A percentile compares a stretch with the other conserved stretches of the same genome.
Evolutionary conservation across 1,140 invertebrate species (phyloP).

Genomic region (Archegozetes longisetosus): DNA sequence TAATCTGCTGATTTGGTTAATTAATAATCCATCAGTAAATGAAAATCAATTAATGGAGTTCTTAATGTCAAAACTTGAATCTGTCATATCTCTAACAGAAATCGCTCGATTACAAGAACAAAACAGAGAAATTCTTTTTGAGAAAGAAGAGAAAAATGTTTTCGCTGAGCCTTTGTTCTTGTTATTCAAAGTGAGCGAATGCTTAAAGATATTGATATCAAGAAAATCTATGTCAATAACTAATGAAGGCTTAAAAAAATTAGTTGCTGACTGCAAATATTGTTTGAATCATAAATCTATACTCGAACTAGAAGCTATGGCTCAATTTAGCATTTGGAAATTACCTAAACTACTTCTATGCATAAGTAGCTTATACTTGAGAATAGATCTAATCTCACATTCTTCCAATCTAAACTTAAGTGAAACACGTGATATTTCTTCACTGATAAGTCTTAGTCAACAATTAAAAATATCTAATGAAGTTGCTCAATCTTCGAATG

Average conservation of each 20-base stretch:
- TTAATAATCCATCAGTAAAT: neutral
- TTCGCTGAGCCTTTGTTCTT: constrained; percentile 5
- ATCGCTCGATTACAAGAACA: neutral
- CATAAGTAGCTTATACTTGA: neutral
- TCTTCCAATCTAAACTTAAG: too few species aligned
- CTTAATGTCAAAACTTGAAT: neutral
- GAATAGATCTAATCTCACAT: too few species aligned
- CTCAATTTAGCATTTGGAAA: neutral
- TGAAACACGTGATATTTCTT: too few species aligned
- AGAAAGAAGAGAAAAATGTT: constrained; percentile 12
- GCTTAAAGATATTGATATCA: neutral
- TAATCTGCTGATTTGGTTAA: neutral
- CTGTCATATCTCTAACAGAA: neutral
- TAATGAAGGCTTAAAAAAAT: neutral
- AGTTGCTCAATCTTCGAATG: too few species aligned
- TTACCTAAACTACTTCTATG: neutral
- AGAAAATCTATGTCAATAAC: neutral
- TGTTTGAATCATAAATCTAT: neutral
- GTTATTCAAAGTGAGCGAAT: neutral
- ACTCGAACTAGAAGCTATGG: neutral
- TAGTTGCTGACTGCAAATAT: neutral
- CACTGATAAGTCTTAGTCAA: too few species aligned
- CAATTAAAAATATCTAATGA: too few species aligned
- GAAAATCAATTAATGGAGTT: neutral
- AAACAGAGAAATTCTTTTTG: constrained; percentile 2